These are phyloP conservation scores for Crenuchus spilurus DNA, from an alignment of 2,797 vertebrate species.

Conservation along the genomic window DNA sequence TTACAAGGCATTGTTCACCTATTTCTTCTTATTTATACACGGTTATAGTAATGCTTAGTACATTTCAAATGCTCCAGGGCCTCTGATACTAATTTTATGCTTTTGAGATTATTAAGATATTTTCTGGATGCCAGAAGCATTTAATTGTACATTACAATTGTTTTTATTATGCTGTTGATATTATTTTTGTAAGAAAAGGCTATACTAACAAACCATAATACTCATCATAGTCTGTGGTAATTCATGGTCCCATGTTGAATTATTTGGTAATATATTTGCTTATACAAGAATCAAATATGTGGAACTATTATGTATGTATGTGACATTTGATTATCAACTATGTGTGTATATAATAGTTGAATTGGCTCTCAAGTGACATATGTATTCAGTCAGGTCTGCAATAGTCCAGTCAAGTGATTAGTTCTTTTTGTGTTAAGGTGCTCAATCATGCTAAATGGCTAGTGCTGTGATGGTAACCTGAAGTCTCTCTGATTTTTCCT, in stretches of 20 bases:
- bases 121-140: neutral
- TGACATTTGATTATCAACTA: neutral
- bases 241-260: constrained; percentile 15
- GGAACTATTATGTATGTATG: neutral
- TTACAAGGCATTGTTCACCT: constrained; percentile 17
- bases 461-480: neutral
- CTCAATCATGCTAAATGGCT: neutral
- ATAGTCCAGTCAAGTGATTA: neutral
- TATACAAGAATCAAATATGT: no score
- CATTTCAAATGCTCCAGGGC: constrained; percentile 11
- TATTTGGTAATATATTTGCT: neutral
- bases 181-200: neutral
- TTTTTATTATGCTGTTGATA: neutral
- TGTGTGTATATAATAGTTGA: neutral
- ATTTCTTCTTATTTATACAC: constrained; percentile 21
- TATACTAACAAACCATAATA: constrained; percentile 21
- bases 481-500: no score
- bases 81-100: neutral
- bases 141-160: constrained; percentile 3
- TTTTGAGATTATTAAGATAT: neutral
- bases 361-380: neutral
- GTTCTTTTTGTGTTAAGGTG: neutral
- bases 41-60: constrained; percentile 11
- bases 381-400: neutral
- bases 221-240: constrained; percentile 48